Evolutionary conservation across 2,797 vertebrate species (phyloP).

Genomic region (Botia kubotai): DNA sequence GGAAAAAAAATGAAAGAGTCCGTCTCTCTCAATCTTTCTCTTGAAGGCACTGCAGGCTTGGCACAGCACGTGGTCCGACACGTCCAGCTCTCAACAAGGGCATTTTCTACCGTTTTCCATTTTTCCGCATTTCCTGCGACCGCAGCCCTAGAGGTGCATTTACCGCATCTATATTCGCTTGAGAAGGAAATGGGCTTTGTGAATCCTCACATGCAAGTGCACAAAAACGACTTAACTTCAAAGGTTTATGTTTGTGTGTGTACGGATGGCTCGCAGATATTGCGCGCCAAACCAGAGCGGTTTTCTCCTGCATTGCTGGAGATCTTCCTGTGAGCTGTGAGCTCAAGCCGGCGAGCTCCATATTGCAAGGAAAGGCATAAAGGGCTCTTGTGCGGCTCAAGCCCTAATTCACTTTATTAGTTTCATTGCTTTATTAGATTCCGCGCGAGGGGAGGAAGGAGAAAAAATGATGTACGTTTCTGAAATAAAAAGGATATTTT

Average conservation of each 20-base stretch:
- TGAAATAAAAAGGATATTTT: slow-evolving; percentile 54
- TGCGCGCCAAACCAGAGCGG: slow-evolving; percentile 45
- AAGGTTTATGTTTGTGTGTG: slow-evolving; percentile 44
- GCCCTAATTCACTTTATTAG: slow-evolving; percentile 62
- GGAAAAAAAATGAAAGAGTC: slow-evolving; percentile 29
- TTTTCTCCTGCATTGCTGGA: slow-evolving; percentile 43
- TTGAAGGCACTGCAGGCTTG: background rate
- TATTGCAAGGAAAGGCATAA: slow-evolving; percentile 51
- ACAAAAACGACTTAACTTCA: slow-evolving; percentile 59
- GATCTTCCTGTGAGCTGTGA: slow-evolving; percentile 62
- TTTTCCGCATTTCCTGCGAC: slow-evolving; percentile 42
- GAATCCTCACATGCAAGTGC: slow-evolving; percentile 57
- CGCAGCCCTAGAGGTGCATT: slow-evolving; percentile 9
- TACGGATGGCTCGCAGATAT: slow-evolving; percentile 55
- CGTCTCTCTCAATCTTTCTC: slow-evolving; percentile 18
- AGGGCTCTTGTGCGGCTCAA: slow-evolving; percentile 58
- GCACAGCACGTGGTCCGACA: slow-evolving; percentile 32
- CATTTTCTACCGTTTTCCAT: slow-evolving; percentile 39
- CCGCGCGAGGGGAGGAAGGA: slow-evolving; percentile 38
- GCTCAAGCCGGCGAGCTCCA: slow-evolving; percentile 22
- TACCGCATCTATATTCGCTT: slow-evolving; percentile 21
- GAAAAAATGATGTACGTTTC: slow-evolving; percentile 51
- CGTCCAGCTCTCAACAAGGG: slow-evolving; percentile 37
- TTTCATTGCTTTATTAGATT: slow-evolving; percentile 68
- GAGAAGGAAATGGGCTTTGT: slow-evolving; percentile 38